These are phyloP conservation scores for Leptinotarsa haldemani DNA, from an alignment of 2,888 invertebrate genomes.

Conservation along the genomic window DNA sequence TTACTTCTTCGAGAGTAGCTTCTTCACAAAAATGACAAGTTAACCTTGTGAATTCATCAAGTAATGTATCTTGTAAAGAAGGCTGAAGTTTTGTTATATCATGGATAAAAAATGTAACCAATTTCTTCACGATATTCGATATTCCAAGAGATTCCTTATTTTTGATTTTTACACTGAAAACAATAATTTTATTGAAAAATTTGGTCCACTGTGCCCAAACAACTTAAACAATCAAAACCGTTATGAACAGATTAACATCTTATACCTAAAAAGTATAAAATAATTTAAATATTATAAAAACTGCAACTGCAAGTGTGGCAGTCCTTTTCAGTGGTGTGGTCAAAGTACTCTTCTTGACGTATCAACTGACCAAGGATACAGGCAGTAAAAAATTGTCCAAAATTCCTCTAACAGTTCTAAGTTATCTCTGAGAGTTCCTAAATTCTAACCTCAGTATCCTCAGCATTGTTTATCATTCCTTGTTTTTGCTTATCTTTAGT, in stretches of 20 bases:
- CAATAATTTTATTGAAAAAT: neutral
- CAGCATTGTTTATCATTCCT: no score
- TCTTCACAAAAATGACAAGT: constrained; percentile 75
- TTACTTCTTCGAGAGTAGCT: constrained; percentile 76
- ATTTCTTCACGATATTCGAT: constrained; percentile 74
- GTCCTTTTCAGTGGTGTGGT: no score
- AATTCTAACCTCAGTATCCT: no score
- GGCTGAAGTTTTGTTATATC: constrained; percentile 67
- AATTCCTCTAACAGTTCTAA: neutral
- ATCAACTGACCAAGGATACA: no score
- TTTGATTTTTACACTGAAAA: constrained; percentile 70
- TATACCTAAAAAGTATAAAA: neutral
- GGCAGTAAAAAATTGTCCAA: neutral
- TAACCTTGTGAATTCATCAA: constrained; percentile 72
- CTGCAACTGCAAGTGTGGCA: no score
- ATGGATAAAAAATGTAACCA: constrained; percentile 71
- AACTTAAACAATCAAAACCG: no score
- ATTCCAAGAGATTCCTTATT: constrained; percentile 77
- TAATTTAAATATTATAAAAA: neutral
- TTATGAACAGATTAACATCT: neutral
- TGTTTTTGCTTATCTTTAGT: no score
- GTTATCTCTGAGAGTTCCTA: no score
- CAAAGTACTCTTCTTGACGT: no score
- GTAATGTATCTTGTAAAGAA: constrained; percentile 68
- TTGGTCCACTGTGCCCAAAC: no score